Evolutionary conservation across 2,888 invertebrate genomes (phyloP), one percentile per base, ranked within the genome.

Genomic region (Deroplatys truncata): DNA sequence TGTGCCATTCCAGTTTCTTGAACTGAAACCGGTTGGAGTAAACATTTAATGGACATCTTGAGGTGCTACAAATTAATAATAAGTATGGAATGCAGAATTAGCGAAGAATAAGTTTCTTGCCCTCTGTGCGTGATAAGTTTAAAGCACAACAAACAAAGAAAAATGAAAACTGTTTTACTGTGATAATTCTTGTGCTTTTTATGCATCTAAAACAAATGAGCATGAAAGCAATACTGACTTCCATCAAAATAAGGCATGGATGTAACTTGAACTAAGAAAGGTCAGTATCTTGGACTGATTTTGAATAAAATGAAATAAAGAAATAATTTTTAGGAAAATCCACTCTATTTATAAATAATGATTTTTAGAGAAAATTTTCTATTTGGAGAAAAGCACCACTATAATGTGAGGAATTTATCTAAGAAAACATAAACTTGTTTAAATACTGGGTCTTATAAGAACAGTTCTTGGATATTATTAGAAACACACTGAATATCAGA

Each of bases 1-100:
- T 92, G 97, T 98, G 91, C 97, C 98, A 90, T 97, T 97, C 93
- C 97, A 97, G 93, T 97, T 96, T 93, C 95, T 97, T 94, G 97
- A 97, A 93, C 94, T 98, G 91, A 96, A 95, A 92, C 95, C 92
- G 5, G 92, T 92, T 72, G 92, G 92, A 1, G 91, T 89, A 20
- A 91, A 89, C 49, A 90, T 91, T 90, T 92, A 87, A 20, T 28
- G 8, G n/a, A 72, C 25, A 72, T 72, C 56, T 25, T 72, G 56
- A 72, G 56, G 25, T 72, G 56, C 56, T 72, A 72, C 16, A 25
- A 72, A 20, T 72, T 72, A 72, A 25, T 15, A 16, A 56, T 72
- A 72, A 72, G 56, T 72, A 72, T 72, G 25, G 25, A 72, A 20
- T 72, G 56, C 56, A 72, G 43, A 72, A 72, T 20, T 20, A 72